Evolutionary conservation across 2,113 vertebrate species (phyloP).

Genomic region (Carassius gibelio): DNA sequence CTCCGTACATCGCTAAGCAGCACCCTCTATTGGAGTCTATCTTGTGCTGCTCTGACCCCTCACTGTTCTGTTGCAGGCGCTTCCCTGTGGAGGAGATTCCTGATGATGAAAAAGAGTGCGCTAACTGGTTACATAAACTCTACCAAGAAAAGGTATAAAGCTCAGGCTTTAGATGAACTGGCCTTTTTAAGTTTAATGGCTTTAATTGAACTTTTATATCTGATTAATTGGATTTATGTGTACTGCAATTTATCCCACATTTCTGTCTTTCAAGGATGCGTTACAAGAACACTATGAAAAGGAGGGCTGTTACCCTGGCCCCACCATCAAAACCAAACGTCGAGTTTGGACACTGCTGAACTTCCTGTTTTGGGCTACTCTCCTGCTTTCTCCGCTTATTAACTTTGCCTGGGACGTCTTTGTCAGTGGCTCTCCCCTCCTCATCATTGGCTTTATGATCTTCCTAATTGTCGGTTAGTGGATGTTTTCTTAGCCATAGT

Average conservation of each 20-base stretch:
- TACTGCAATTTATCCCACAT: neutral
- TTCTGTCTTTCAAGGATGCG: constrained; percentile 79
- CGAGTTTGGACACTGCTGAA: constrained; percentile 93
- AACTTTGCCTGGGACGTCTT: constrained; percentile 89
- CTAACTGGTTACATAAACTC: constrained; percentile 93
- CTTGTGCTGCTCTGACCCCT: neutral
- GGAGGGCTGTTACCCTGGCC: constrained; percentile 87
- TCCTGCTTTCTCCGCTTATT: constrained; percentile 94
- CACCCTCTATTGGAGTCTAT: constrained; percentile 38
- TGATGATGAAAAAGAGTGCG: constrained; percentile 89
- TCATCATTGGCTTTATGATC: constrained; percentile 90
- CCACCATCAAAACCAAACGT: constrained; percentile 81
- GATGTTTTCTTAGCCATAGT: neutral
- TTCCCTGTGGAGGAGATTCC: constrained; percentile 93
- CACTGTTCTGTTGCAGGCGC: constrained; percentile 75
- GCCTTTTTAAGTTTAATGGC: no score
- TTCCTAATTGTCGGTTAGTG: constrained; percentile 89
- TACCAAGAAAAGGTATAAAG: constrained; percentile 94
- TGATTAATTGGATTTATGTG: neutral
- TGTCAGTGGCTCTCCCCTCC: constrained; percentile 92
- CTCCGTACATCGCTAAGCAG: neutral
- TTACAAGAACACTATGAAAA: constrained; percentile 91
- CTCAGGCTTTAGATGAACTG: neutral
- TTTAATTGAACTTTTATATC: neutral
- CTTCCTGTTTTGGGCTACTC: constrained; percentile 92